Base-by-base conservation (phyloP, 2,797 vertebrate genomes). In the Cyclura pinguis region DNA sequence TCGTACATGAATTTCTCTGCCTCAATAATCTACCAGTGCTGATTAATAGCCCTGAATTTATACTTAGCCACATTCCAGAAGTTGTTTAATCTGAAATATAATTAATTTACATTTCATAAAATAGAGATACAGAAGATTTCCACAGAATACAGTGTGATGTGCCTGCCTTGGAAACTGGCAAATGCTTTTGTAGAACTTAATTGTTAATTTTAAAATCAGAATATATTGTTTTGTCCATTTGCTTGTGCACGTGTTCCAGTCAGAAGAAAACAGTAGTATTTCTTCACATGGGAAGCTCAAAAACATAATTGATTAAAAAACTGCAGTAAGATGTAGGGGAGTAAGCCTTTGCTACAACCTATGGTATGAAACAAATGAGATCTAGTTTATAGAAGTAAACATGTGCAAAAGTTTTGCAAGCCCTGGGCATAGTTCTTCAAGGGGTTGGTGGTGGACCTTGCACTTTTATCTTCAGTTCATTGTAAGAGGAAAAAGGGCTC, bases 191-290 rank as follows among this genome's bases (percentile, higher is more conserved):
- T 93, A 89, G 93, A 94, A 96, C 85, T 93, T 96, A 96, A 96
- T 97, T 97, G 94, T 67, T 91, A 96, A 94, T 90, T 93, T 96
- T 93, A 94, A 94, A 95, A 94, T 83, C 74, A 95, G 92, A 96
- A 88, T 62, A 92, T 83, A 88, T 91, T 89, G 42, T 42, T 42
- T 42, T 42, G 42, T 42, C 42, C 85, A 47, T 90, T 93, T 91
- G 84, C 88, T 93, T 96, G 92, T 90, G 29, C 5, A 18, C 0
- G 22, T 62, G 69, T 9, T 38, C 55, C 52, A 83, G 38, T 42
- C 42, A 42, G 42, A 20, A 59, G 35, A 67, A n/a, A 20, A 47
- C 0, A 0, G 55, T 47, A 42, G 52, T 35, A 13, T 62, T 59
- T 29, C 59, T 50, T 69, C 80, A 83, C 55, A 62, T 29, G 57